Conservation (phyloP, 2,113 vertebrate species). For the Periophthalmus modestus region DNA sequence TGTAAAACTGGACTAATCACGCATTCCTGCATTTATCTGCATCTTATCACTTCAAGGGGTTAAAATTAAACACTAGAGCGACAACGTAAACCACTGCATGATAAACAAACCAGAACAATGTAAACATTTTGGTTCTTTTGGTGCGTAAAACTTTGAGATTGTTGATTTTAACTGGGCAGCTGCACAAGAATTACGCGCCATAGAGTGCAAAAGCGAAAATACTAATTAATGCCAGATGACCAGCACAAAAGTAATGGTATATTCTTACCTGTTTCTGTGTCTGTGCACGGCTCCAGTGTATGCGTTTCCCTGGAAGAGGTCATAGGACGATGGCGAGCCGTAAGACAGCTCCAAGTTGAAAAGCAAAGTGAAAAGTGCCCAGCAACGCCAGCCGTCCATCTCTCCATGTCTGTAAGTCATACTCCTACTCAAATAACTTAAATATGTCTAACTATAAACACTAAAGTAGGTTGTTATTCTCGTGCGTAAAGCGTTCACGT, state of each 20-base stretch:
- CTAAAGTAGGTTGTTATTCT: constrained; percentile 18
- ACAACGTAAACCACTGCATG: constrained; percentile 17
- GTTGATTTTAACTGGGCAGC: constrained; percentile 15
- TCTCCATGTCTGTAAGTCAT: constrained; percentile 36
- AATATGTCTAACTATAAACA: constrained; percentile 12
- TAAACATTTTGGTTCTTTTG: background rate
- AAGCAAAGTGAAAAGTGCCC: constrained; percentile 61
- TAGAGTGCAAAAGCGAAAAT: constrained; percentile 1
- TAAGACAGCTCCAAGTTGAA: constrained; percentile 55
- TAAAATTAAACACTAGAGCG: constrained; percentile 41
- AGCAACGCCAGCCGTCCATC: constrained; percentile 46
- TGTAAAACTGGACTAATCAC: constrained; percentile 8
- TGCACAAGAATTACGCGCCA: constrained; percentile 19
- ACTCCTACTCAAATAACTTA: constrained; percentile 2
- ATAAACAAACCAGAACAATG: constrained; percentile 1
- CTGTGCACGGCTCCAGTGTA: constrained; percentile 65
- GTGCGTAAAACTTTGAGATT: constrained; percentile 12
- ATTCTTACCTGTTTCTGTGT: constrained; percentile 74
- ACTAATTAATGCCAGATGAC: no score
- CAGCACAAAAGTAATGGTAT: background rate
- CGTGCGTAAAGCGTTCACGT: constrained; percentile 11
- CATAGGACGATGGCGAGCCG: constrained; percentile 65
- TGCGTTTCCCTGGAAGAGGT: constrained; percentile 63
- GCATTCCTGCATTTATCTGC: constrained; percentile 52
- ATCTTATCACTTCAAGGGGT: constrained; percentile 46